Percentiles rank a stretch among this genome's conserved stretches.
Conservation (phyloP, 37 sponge, comb jelly and placozoan genomes). For the Halisarca cf. caerulea region DNA sequence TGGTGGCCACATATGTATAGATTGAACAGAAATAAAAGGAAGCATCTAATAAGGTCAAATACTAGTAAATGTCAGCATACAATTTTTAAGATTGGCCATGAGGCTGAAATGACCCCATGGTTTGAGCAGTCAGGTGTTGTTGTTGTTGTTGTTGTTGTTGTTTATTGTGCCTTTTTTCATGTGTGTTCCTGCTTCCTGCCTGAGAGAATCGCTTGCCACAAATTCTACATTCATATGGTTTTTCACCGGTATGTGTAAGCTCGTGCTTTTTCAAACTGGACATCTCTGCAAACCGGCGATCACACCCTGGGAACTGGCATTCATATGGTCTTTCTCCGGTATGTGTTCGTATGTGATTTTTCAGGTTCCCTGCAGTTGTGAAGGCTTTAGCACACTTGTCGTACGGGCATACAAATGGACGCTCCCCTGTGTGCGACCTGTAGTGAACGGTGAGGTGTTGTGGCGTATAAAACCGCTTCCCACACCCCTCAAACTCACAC, state of each 20-base stretch:
- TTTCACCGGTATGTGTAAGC: slow-evolving; percentile 84
- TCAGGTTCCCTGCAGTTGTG: slow-evolving; percentile 83
- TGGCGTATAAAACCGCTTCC: slow-evolving; percentile 83
- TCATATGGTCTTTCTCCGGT: slow-evolving; percentile 84
- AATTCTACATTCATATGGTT: slow-evolving; percentile 79
- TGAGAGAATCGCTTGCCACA: slow-evolving; percentile 83
- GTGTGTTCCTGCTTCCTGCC: slow-evolving; percentile 82
- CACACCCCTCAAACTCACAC: slow-evolving; percentile 84
- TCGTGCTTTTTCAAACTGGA: slow-evolving; percentile 88
- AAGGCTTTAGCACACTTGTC: slow-evolving; percentile 77
- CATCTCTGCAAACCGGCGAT: slow-evolving; percentile 81
- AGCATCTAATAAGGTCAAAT: too few relatives aligned
- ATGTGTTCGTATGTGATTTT: slow-evolving; percentile 89
- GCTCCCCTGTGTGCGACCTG: slow-evolving; percentile 77
- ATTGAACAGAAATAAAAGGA: slow-evolving; percentile 1
- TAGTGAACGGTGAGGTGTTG: slow-evolving; percentile 84
- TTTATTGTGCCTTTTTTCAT: slow-evolving; percentile 71
- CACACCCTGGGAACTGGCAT: slow-evolving; percentile 75
- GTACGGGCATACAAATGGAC: slow-evolving; percentile 81
- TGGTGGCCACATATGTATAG: not conserved
- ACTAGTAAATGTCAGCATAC: too few relatives aligned
- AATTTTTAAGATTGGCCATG: too few relatives aligned
- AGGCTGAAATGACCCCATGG: too few relatives aligned
- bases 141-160: not conserved
- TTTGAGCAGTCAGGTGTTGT: too few relatives aligned